Percentiles rank a stretch among this genome's conserved stretches.
Evolutionary conservation across 2,113 vertebrate species (phyloP).

Genomic region (Kobus ellipsiprymnus): DNA sequence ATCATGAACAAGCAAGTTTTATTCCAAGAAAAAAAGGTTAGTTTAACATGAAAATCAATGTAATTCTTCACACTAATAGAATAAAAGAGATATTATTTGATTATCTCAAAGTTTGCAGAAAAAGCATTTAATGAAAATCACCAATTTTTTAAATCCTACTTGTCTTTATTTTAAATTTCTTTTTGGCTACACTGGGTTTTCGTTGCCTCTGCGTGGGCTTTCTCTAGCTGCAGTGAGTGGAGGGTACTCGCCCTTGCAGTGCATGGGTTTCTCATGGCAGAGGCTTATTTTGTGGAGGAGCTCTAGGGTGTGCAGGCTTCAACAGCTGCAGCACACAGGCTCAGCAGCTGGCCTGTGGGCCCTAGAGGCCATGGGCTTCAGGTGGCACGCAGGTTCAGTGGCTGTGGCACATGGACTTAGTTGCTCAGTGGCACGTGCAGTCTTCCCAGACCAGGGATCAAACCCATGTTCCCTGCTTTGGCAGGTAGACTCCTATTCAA

Average conservation of each 20-base stretch:
- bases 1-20: neutral
- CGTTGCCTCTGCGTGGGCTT: neutral
- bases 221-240: neutral
- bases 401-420: neutral
- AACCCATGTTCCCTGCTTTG: neutral
- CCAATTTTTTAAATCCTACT: neutral
- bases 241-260: neutral
- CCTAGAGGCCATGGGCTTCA: neutral
- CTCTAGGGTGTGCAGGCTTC: neutral
- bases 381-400: no score
- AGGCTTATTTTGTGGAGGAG: neutral
- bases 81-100: neutral
- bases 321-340: accelerated
- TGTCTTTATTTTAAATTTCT: neutral
- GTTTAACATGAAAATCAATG: neutral
- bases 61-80: neutral
- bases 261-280: neutral
- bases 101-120: neutral
- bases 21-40: neutral
- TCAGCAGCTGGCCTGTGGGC: neutral
- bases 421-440: neutral
- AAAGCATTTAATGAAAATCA: neutral
- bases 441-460: neutral
- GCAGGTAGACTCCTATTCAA: neutral
- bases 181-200: neutral